These are phyloP conservation scores for Aromia moschata DNA, from an alignment of 2,888 invertebrate species.

Conservation along the genomic window DNA sequence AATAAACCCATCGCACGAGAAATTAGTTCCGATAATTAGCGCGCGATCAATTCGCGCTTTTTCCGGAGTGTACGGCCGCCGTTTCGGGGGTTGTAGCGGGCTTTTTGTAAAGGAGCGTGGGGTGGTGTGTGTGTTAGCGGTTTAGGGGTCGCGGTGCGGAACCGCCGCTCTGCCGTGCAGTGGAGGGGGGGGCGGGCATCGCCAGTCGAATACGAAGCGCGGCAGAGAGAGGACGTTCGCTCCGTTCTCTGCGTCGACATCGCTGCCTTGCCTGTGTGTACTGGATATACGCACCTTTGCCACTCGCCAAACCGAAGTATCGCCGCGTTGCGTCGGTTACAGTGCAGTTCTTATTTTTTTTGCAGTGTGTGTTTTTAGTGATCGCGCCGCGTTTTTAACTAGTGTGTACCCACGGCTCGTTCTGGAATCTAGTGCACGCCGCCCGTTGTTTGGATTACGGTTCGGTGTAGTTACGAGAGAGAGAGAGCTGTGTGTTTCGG, in stretches of 20 bases:
- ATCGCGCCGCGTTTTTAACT: not conserved
- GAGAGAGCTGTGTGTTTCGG: slow-evolving; percentile 23
- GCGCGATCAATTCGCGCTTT: slow-evolving; percentile 44
- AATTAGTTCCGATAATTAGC: slow-evolving; percentile 48
- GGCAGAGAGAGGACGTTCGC: slow-evolving; percentile 47
- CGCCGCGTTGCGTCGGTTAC: no score
- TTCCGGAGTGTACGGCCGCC: slow-evolving; percentile 42
- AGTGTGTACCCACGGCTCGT: slow-evolving; percentile 10
- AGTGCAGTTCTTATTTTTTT: no score
- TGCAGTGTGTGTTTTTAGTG: not conserved
- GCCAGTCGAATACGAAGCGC: slow-evolving; percentile 58
- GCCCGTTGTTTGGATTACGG: slow-evolving; percentile 10
- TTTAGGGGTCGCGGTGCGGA: slow-evolving; percentile 53
- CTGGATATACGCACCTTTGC: no score
- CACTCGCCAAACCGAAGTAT: no score
- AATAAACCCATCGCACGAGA: slow-evolving; percentile 44
- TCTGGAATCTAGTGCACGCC: not conserved
- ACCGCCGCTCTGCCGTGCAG: slow-evolving; percentile 14
- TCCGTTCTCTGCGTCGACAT: slow-evolving; percentile 21
- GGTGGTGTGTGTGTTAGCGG: slow-evolving; percentile 62
- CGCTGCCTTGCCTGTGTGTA: no score
- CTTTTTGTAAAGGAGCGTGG: slow-evolving; percentile 57
- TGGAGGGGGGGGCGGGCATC: slow-evolving; percentile 42
- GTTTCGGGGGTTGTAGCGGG: slow-evolving; percentile 62
- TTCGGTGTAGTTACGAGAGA: slow-evolving; percentile 2